These are phyloP conservation scores for Disparrhopalites patrizii DNA, from an alignment of 2,888 invertebrate species.

Conservation along the genomic window DNA sequence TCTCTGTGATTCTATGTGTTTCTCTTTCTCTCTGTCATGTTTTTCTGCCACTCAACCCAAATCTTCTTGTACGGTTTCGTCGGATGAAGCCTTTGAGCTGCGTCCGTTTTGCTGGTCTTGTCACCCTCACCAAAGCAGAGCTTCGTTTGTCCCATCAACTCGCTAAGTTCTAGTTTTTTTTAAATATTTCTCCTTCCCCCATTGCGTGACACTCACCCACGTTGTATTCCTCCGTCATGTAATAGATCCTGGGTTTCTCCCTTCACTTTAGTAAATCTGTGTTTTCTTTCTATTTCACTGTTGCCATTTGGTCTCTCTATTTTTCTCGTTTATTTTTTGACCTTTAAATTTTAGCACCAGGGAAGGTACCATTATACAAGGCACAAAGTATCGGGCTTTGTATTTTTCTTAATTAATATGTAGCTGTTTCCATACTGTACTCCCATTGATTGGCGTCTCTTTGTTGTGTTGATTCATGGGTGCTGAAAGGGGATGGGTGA, in stretches of 20 bases:
- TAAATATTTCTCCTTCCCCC: background rate
- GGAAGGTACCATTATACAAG: background rate
- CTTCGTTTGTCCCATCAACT: too few relatives aligned
- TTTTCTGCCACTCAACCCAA: background rate
- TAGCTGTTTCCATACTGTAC: background rate
- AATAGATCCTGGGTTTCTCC: too few relatives aligned
- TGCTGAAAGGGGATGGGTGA: background rate
- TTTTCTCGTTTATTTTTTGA: background rate
- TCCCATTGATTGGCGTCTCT: constrained; percentile 8
- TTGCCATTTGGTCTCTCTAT: background rate
- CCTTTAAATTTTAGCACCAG: too few relatives aligned
- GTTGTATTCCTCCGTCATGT: too few relatives aligned
- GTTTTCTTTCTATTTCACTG: background rate
- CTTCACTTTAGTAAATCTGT: background rate
- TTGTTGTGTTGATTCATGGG: background rate
- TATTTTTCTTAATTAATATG: too few relatives aligned
- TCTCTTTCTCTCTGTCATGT: background rate
- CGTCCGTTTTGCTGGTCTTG: background rate
- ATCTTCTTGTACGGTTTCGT: constrained; percentile 20
- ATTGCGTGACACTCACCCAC: too few relatives aligned
- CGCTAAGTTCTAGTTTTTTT: too few relatives aligned
- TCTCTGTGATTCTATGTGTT: background rate
- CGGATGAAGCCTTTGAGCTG: constrained; percentile 23
- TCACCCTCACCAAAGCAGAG: too few relatives aligned
- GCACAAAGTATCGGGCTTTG: background rate